Evolutionary conservation across 2,888 invertebrate genomes (phyloP).

Genomic region (Eledone cirrhosa): DNA sequence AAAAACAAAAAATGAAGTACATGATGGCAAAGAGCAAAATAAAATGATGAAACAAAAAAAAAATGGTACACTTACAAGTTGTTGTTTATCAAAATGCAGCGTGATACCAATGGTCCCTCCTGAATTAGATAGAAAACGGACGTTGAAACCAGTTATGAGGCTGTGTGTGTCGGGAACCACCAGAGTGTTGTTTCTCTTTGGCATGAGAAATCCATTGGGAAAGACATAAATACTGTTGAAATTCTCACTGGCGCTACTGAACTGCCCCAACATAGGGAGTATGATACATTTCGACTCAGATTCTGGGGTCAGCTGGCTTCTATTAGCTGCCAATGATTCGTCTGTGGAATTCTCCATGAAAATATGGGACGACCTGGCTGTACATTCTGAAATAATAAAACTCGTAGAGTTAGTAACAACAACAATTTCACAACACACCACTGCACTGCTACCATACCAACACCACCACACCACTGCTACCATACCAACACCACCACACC

Average conservation of each 20-base stretch:
- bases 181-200: conserved; percentile 39
- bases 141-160: conserved; percentile 74
- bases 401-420: no score
- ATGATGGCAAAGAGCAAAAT: neutral
- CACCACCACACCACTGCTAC: no score
- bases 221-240: conserved; percentile 45
- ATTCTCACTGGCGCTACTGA: conserved; percentile 37
- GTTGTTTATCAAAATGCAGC: conserved; percentile 11
- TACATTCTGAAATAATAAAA: neutral
- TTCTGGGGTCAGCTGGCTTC: neutral
- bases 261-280: conserved; percentile 42
- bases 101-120: conserved; percentile 75
- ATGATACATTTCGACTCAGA: conserved; percentile 39
- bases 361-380: neutral
- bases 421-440: no score
- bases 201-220: conserved; percentile 67
- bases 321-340: neutral
- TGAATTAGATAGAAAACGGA: conserved; percentile 78
- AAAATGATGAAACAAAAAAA: conserved; percentile 4
- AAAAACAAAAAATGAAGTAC: no score
- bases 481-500: no score
- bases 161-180: conserved; percentile 42
- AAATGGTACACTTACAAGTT: conserved; percentile 15
- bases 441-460: no score
- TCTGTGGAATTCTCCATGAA: conserved; percentile 15